These are phyloP conservation scores for Lacerta bilineata DNA, from an alignment of 2,797 vertebrate genomes.

Conservation along the genomic window DNA sequence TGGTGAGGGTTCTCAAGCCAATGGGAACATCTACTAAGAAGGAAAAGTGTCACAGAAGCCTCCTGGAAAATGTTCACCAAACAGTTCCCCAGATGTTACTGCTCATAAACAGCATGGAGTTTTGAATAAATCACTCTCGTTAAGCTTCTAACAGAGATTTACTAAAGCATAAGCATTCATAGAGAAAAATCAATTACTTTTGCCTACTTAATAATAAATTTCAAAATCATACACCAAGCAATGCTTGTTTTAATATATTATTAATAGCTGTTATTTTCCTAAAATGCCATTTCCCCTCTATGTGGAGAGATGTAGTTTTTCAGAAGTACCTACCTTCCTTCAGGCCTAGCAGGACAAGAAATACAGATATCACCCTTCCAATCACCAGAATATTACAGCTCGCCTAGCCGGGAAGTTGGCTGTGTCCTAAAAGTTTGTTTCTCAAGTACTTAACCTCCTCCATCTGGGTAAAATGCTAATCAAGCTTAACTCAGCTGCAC, in stretches of 20 bases:
- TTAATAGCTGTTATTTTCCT: not conserved
- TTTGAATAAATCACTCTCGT: not conserved
- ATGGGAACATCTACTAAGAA: too few relatives aligned
- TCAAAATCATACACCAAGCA: not conserved
- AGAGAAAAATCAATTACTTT: not conserved
- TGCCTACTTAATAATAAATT: not conserved
- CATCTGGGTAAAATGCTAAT: slow-evolving; percentile 7
- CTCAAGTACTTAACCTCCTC: not conserved
- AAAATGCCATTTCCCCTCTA: too few relatives aligned
- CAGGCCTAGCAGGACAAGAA: too few relatives aligned
- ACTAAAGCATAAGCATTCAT: not conserved
- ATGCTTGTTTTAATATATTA: not conserved
- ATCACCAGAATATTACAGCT: not conserved
- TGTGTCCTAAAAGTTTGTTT: not conserved
- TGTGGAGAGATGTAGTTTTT: not conserved
- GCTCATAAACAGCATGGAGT: not conserved
- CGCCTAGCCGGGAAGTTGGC: not conserved
- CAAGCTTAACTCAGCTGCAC: not conserved
- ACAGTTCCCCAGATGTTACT: too few relatives aligned
- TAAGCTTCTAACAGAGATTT: not conserved
- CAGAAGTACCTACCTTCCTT: slow-evolving; percentile 5
- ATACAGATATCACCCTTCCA: not conserved
- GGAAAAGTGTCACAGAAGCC: too few relatives aligned
- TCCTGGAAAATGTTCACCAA: too few relatives aligned
- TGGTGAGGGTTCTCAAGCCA: too few relatives aligned